Evolutionary conservation across 2,888 invertebrate species (phyloP).

Genomic region (Callimorpha dominula): DNA sequence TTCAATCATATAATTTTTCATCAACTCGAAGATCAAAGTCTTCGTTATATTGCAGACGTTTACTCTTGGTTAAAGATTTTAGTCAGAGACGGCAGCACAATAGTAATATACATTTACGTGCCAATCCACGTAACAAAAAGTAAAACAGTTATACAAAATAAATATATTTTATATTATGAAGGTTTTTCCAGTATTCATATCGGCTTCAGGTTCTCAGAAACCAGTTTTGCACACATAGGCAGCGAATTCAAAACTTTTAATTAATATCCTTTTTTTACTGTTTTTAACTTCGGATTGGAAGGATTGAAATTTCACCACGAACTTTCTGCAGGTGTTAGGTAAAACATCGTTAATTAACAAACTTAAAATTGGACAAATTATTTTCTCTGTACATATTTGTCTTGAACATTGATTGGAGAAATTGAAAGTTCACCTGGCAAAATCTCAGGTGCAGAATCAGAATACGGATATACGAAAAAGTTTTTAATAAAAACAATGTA

Average conservation of each 20-base stretch:
- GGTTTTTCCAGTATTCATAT: background rate
- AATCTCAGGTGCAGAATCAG: background rate
- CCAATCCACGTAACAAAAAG: background rate
- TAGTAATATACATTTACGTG: background rate
- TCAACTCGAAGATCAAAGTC: no score
- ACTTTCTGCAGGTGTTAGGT: slow-evolving; percentile 38
- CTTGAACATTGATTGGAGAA: background rate
- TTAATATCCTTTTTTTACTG: slow-evolving; percentile 34
- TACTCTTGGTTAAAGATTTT: no score
- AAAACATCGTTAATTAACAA: slow-evolving; percentile 41
- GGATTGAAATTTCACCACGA: slow-evolving; percentile 1
- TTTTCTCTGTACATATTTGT: slow-evolving; percentile 6
- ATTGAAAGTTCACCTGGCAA: background rate
- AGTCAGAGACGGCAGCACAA: background rate
- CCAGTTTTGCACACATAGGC: slow-evolving; percentile 1
- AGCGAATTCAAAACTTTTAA: slow-evolving; percentile 42
- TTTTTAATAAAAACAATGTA: no score
- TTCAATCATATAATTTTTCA: no score
- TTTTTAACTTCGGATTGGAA: slow-evolving; percentile 1
- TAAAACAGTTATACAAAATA: background rate
- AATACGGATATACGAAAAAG: no score
- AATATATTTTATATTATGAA: background rate
- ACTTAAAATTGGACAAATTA: slow-evolving; percentile 24
- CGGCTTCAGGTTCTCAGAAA: background rate
- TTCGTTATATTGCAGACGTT: no score